Evolutionary conservation across 1,140 invertebrate genomes (phyloP).

Genomic region (Hylaeus volcanicus): DNA sequence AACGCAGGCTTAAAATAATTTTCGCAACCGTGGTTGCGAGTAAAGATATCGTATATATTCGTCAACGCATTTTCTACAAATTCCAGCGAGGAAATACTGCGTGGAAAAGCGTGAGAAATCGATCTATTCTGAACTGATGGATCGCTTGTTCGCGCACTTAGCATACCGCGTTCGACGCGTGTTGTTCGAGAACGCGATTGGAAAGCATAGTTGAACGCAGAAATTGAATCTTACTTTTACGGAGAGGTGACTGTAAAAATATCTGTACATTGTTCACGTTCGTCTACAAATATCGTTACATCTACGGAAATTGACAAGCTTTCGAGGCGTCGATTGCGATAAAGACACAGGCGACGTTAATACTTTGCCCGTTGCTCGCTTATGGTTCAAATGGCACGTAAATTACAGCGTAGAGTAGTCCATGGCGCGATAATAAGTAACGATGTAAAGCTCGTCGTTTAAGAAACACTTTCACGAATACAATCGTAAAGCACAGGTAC

Average conservation of each 20-base stretch:
- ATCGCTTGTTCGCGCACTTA: too few species aligned
- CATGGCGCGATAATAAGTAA: conserved; percentile 1
- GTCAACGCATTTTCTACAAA: too few species aligned
- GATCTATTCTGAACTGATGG: too few species aligned
- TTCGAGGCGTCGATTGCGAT: neutral
- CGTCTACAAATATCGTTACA: neutral
- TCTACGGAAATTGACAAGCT: neutral
- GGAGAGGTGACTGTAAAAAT: conserved; percentile 13
- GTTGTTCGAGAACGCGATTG: neutral
- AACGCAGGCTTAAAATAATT: too few species aligned
- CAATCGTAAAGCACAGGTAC: conserved; percentile 38
- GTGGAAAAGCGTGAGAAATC: too few species aligned
- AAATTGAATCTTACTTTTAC: neutral
- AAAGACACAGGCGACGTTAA: neutral
- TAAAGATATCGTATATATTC: too few species aligned
- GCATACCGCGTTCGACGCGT: too few species aligned
- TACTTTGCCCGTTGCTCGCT: conserved; percentile 6
- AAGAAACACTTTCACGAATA: neutral
- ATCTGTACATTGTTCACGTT: conserved; percentile 1
- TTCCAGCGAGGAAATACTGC: too few species aligned
- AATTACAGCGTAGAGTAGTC: neutral
- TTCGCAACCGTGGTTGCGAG: too few species aligned
- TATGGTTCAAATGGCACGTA: neutral
- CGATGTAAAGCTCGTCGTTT: neutral
- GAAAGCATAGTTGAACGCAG: neutral